phyloP scores from a whole-genome alignment of 1,140 invertebrate genomes.

The Metaphire vulgaris region DNA sequence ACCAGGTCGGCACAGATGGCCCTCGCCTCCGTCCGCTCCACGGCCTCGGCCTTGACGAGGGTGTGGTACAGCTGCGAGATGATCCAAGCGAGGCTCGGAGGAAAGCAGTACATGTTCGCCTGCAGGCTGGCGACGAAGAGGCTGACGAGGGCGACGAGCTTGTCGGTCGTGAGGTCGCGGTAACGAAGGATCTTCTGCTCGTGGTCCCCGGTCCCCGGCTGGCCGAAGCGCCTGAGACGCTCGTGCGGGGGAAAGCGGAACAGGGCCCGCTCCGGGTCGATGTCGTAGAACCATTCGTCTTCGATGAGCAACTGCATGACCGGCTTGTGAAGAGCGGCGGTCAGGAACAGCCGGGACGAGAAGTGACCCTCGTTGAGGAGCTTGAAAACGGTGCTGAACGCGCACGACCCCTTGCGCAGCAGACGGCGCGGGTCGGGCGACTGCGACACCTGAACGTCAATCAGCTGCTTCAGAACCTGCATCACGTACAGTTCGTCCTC shows the following conservation, averaged over 20 bases:
- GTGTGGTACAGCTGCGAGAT: constrained; percentile 57
- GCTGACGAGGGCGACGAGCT: constrained; percentile 70
- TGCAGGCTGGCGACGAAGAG: constrained; percentile 76
- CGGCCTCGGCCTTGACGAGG: constrained; percentile 47
- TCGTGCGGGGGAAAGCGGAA: constrained; percentile 67
- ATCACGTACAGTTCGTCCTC: constrained; percentile 75
- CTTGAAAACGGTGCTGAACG: constrained; percentile 82
- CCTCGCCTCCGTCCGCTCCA: constrained; percentile 35
- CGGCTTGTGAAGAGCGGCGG: constrained; percentile 80
- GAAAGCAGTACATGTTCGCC: constrained; percentile 85
- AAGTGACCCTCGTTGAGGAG: constrained; percentile 83
- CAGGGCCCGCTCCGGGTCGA: constrained; percentile 79
- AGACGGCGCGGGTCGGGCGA: constrained; percentile 75
- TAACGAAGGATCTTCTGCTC: constrained; percentile 66
- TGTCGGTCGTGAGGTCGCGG: constrained; percentile 62
- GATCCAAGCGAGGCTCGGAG: constrained; percentile 62
- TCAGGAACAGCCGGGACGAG: constrained; percentile 84
- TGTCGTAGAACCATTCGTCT: constrained; percentile 83
- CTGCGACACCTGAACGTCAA: constrained; percentile 72
- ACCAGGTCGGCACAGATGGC: constrained; percentile 81
- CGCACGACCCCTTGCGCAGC: constrained; percentile 73
- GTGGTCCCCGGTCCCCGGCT: constrained; percentile 65
- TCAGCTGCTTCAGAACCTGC: constrained; percentile 69
- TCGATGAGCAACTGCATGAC: constrained; percentile 87
- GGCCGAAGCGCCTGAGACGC: constrained; percentile 69